These are phyloP conservation scores for Pachypanchax playfairii DNA, from an alignment of 2,113 vertebrate genomes.

Conservation along the genomic window DNA sequence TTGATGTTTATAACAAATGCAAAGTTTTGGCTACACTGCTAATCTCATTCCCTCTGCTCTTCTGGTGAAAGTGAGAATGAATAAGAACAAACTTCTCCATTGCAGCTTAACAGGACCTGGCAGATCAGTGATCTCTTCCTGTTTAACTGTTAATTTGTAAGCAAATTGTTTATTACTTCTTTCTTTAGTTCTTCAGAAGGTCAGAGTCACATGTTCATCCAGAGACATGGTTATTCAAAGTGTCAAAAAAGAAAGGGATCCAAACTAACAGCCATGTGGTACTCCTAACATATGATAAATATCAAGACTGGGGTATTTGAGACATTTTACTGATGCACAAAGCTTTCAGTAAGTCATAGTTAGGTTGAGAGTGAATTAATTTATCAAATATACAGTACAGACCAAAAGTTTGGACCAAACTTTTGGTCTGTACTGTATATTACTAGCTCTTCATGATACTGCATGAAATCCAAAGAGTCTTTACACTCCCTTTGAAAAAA, in stretches of 20 bases:
- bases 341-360: neutral
- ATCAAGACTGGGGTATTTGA: slow-evolving; percentile 20
- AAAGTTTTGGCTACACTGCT: neutral
- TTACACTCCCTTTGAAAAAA: neutral
- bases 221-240: slow-evolving; percentile 65
- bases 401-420: too few relatives aligned
- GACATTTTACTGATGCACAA: slow-evolving; percentile 1
- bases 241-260: slow-evolving; percentile 13
- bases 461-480: slow-evolving; percentile 12
- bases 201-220: slow-evolving; percentile 32
- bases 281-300: slow-evolving; percentile 32
- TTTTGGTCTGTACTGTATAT: too few relatives aligned
- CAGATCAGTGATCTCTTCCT: slow-evolving; percentile 59
- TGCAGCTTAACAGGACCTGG: slow-evolving; percentile 1
- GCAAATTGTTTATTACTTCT: slow-evolving; percentile 48
- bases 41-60: slow-evolving; percentile 4
- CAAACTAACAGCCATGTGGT: slow-evolving; percentile 44
- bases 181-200: slow-evolving; percentile 44
- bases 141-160: slow-evolving; percentile 64
- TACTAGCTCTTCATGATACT: too few relatives aligned
- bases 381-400: too few relatives aligned
- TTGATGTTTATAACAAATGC: neutral
- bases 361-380: too few relatives aligned
- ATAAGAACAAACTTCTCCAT: slow-evolving; percentile 37
- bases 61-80: slow-evolving; percentile 43